phyloP scores from a whole-genome alignment of 2,797 vertebrate species.

The Anniella stebbinsi region DNA sequence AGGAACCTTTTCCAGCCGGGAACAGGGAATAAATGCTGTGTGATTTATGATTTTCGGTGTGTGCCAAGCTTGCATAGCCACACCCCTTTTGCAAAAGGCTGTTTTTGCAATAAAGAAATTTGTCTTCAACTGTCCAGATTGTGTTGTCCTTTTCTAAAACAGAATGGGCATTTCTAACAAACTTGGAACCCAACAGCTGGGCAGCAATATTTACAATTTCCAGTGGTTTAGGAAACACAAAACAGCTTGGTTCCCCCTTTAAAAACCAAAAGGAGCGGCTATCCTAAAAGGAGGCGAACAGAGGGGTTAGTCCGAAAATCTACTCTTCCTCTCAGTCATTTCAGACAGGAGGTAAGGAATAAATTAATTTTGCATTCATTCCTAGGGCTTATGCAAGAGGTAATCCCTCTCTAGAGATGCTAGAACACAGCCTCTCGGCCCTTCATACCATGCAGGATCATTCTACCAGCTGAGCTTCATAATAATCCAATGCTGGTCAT shows the following conservation, averaged over 20 bases:
- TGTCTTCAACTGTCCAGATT: too few relatives aligned
- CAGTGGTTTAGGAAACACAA: neutral
- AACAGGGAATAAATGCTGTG: too few relatives aligned
- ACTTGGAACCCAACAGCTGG: neutral
- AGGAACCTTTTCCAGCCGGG: too few relatives aligned
- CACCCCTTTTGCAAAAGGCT: too few relatives aligned
- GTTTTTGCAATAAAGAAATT: too few relatives aligned
- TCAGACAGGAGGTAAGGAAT: conserved; percentile 1
- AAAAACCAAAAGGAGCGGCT: neutral
- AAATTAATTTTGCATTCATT: conserved; percentile 1
- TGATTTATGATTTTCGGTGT: too few relatives aligned
- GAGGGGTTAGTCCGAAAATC: conserved; percentile 5
- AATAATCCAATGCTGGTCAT: neutral
- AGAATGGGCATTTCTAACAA: too few relatives aligned
- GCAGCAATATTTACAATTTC: neutral
- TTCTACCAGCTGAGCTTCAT: neutral
- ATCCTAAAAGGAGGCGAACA: conserved; percentile 1
- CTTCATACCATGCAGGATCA: neutral
- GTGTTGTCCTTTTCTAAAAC: too few relatives aligned
- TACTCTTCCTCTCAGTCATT: neutral
- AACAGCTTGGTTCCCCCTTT: neutral
- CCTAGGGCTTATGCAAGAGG: neutral
- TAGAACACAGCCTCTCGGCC: neutral
- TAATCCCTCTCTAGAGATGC: neutral
- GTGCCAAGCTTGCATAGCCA: too few relatives aligned